phyloP scores from a whole-genome alignment of 2,797 vertebrate species.

The Rachycentron canadum region DNA sequence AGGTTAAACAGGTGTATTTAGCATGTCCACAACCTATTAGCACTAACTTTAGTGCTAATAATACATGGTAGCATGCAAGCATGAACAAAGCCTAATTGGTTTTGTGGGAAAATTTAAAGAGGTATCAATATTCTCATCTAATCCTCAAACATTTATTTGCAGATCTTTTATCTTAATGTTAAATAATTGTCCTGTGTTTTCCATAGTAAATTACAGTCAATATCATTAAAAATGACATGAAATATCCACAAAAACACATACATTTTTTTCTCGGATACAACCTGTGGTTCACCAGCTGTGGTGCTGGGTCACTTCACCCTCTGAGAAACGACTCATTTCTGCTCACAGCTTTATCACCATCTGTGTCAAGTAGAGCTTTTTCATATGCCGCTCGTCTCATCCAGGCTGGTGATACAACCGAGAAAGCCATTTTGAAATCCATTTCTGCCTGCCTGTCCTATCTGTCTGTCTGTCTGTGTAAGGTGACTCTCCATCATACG shows the following conservation, averaged over 20 bases:
- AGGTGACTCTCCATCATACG: conserved; percentile 40
- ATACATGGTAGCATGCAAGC: too few species aligned
- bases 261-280: conserved; percentile 8
- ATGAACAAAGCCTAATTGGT: too few species aligned
- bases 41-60: too few species aligned
- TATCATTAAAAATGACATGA: background rate
- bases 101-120: too few species aligned
- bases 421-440: conserved; percentile 47
- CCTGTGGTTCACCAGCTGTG: conserved; percentile 20
- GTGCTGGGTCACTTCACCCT: conserved; percentile 49
- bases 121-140: too few species aligned
- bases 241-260: background rate
- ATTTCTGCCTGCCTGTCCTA: conserved; percentile 5
- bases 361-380: conserved; percentile 73
- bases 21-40: too few species aligned
- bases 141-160: background rate
- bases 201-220: background rate
- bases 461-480: conserved; percentile 6
- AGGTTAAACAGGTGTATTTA: too few species aligned
- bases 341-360: conserved; percentile 57
- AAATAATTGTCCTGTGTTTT: background rate
- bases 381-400: conserved; percentile 30
- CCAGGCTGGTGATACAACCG: conserved; percentile 44
- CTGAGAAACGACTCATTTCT: conserved; percentile 21
- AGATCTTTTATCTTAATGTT: background rate